Evolutionary conservation across 2,797 vertebrate species (phyloP), one percentile per base, ranked within the genome.

Genomic region (Columba guinea): DNA sequence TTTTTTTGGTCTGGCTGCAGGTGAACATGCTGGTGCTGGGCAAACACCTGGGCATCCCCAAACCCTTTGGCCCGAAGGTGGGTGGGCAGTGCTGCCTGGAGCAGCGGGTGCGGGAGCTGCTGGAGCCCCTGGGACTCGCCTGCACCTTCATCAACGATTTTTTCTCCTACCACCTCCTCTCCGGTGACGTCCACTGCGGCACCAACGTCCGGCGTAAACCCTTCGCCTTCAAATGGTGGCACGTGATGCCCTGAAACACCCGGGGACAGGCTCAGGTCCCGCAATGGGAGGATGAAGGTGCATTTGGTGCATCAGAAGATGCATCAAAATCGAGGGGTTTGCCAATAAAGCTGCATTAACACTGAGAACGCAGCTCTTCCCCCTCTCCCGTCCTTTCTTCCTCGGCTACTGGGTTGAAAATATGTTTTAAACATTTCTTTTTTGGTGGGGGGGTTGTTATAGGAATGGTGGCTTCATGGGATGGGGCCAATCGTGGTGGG

Each of bases 1-100:
- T 44, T 39, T 26, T 30, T 58, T 64, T 48, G 62, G 11, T 70
- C 37, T 3, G 39, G 34, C 59, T 14, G 39, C 95, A 99, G 99
- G 99, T 99, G 75, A 99, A 99, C 97, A 99, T 99, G 99, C 97
- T 99, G 5, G 99, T 99, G 30, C 95, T 99, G 96, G 99, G 98
- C 26, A 98, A 96, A 48, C 89, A 98, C 92, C 97, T 99, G 48
- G 99, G 98, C 93, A 98, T 99, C 95, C 99, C 99, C 7, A 99
- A 99, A 76, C 99, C 99, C 5, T 99, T 99, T 5, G 99, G 99
- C 5, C 99, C 99, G 1, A 32, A 94, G 93, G 96, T 99, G 92
- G 55, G 98, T 0, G 98, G 98, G 11, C 93, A 28, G 60, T 99
- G 99, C 70, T 98, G 44, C 44, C 44, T 46, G 44, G 44, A 46